Evolutionary conservation across 1,140 invertebrate genomes (phyloP).

Genomic region (Idris sp.): DNA sequence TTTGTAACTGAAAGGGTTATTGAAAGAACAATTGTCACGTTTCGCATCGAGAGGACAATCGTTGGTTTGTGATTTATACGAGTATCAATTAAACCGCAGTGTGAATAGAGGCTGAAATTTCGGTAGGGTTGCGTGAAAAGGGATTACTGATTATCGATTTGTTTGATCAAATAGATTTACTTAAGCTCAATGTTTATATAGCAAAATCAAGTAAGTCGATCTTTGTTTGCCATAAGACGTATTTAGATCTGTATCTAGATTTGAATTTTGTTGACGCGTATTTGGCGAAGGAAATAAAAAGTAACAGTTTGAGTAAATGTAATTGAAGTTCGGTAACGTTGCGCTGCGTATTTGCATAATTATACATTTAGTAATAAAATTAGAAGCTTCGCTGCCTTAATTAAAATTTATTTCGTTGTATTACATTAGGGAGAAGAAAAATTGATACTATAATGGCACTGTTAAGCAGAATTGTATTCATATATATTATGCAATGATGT

Average conservation of each 20-base stretch:
- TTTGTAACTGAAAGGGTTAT: constrained; percentile 71
- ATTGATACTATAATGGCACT: constrained; percentile 37
- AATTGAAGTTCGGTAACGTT: constrained; percentile 20
- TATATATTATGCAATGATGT: constrained; percentile 47
- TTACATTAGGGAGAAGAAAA: constrained; percentile 22
- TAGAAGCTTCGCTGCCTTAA: constrained; percentile 16
- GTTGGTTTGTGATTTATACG: constrained; percentile 29
- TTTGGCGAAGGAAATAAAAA: constrained; percentile 19
- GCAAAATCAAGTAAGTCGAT: constrained; percentile 34
- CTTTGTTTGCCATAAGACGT: constrained; percentile 43
- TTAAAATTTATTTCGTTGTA: constrained; percentile 23
- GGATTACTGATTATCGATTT: constrained; percentile 50
- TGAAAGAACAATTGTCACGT: constrained; percentile 68
- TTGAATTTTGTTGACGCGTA: constrained; percentile 44
- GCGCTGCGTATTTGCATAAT: constrained; percentile 35
- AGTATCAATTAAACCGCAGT: constrained; percentile 32
- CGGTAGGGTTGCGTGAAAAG: constrained; percentile 10
- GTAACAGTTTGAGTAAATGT: constrained; percentile 14
- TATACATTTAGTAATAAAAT: constrained; percentile 28
- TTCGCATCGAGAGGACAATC: constrained; percentile 68
- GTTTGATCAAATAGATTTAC: constrained; percentile 55
- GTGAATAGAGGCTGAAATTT: constrained; percentile 38
- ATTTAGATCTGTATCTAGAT: constrained; percentile 44
- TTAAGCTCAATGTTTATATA: constrained; percentile 37
- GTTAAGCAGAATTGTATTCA: constrained; percentile 22